Evolutionary conservation across 2,797 vertebrate species (phyloP).

Genomic region (Arnoldichthys spilopterus): DNA sequence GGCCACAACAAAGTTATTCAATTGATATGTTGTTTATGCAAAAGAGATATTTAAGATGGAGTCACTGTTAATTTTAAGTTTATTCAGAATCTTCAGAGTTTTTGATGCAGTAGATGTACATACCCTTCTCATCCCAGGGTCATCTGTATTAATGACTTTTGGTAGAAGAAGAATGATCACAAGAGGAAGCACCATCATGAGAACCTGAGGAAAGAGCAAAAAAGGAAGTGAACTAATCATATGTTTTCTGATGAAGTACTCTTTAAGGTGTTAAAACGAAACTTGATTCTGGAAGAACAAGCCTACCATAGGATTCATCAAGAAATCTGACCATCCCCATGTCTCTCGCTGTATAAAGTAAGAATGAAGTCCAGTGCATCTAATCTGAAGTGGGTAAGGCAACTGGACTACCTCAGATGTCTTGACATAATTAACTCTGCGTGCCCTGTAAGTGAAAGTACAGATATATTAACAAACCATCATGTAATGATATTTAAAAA

Average conservation of each 20-base stretch:
- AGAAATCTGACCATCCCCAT: slow-evolving; percentile 98
- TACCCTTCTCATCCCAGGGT: slow-evolving; percentile 88
- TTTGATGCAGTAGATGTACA: slow-evolving; percentile 46
- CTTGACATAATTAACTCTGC: slow-evolving; percentile 95
- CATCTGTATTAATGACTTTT: slow-evolving; percentile 87
- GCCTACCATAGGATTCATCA: slow-evolving; percentile 98
- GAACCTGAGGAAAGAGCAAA: slow-evolving; percentile 71
- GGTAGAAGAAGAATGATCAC: slow-evolving; percentile 86
- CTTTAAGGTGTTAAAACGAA: no score
- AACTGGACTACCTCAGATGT: slow-evolving; percentile 92
- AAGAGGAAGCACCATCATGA: slow-evolving; percentile 89
- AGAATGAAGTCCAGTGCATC: slow-evolving; percentile 86
- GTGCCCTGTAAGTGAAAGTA: slow-evolving; percentile 78
- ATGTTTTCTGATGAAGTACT: slow-evolving; percentile 3
- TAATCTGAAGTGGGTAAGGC: slow-evolving; percentile 93
- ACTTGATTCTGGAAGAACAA: no score
- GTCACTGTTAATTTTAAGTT: no score
- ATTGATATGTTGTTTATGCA: no score
- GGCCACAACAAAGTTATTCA: no score
- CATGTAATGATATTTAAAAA: no score
- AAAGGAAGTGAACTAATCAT: background rate
- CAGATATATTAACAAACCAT: no score
- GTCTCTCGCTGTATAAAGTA: slow-evolving; percentile 97
- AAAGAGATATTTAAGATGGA: no score
- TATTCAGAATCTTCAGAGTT: background rate